Evolutionary conservation across 1,140 invertebrate genomes (phyloP), one percentile per base, ranked within the genome.

Genomic region (Phymastichus coffea): DNA sequence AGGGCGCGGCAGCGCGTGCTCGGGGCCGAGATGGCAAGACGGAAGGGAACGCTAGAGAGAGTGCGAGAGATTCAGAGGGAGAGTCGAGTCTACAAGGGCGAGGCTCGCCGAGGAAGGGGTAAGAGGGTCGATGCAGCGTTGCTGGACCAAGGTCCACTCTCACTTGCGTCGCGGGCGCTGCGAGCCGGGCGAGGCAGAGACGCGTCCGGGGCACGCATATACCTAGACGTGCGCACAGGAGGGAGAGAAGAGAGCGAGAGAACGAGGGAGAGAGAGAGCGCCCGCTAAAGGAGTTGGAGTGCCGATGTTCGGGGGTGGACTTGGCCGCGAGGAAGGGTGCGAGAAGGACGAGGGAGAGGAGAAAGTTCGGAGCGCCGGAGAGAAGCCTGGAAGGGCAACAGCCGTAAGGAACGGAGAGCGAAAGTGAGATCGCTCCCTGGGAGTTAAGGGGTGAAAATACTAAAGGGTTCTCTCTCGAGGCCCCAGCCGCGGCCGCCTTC

Each of bases 81-180:
- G 53, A 56, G n/a, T n/a, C n/a, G 60, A 66, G 57, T 67, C 56
- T 60, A 60, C 55, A 63, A 61, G 63, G 63, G 63, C 48, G 57
- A 61, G 59, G 57, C 63, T 55, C 53, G 41, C 25, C 46, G 25
- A 51, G 28, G 55, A 66, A 64, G 63, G 66, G 70, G 65, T 66
- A 64, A 72, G 71, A 74, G 66, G 72, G 75, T 76, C 74, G 75
- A 75, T 76, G 74, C 72, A 76, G 74, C 28, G 28, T 15, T 60
- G 70, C 74, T 75, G 73, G 75, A 77, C 75, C 73, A 74, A 75
- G 73, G 75, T 77, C 75, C 75, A 76, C 73, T 77, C 73, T 74
- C 73, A 74, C 75, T 77, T 73, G 65, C 66, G 44, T 57, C 49
- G 25, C 37, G 51, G 54, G 46, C 54, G 56, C 47, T 46, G 63